Evolutionary conservation across 2,888 invertebrate species (phyloP), one percentile per base, ranked within the genome.

Genomic region (Sesia bembeciformis): DNA sequence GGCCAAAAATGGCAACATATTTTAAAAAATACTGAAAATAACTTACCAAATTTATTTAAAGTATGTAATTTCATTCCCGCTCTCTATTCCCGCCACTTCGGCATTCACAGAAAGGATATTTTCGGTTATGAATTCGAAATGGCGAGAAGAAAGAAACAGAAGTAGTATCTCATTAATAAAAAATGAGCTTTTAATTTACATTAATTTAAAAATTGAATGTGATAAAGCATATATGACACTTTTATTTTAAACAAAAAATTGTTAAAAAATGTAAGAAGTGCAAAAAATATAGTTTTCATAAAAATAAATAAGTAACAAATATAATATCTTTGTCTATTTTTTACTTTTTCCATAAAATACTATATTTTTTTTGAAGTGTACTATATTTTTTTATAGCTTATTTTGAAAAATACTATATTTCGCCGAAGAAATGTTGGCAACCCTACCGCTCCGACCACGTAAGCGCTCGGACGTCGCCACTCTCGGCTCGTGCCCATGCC

Each of bases 71-170:
- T n/a, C n/a, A n/a, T n/a, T n/a, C n/a, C n/a, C n/a, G n/a, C n/a
- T 49, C n/a, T 49, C 6, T n/a, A n/a, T 58, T 53, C 56, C 57
- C 54, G 58, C 58, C 54, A 55, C 55, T 41, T 59, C 55, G 57
- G 61, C 57, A 52, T 60, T 61, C 53, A 58, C 59, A 8, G 59
- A 60, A 59, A 58, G 56, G 57, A 55, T 58, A 43, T 61, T 59
- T 60, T 61, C 59, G n/a, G 55, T 59, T n/a, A 59, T 58, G 58
- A 59, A 59, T 57, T 49, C 43, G 3, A 59, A 59, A 52, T 61
- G 61, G 59, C 58, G 57, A 52, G 59, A 61, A 8, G 56, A 59
- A 5, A 58, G 58, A 57, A 59, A 61, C 51, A 58, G 54, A 59
- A n/a, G n/a, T n/a, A n/a, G n/a, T n/a, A n/a, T n/a, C n/a, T n/a